phyloP scores from a whole-genome alignment of 2,113 vertebrate genomes.

The Gavialis gangeticus region DNA sequence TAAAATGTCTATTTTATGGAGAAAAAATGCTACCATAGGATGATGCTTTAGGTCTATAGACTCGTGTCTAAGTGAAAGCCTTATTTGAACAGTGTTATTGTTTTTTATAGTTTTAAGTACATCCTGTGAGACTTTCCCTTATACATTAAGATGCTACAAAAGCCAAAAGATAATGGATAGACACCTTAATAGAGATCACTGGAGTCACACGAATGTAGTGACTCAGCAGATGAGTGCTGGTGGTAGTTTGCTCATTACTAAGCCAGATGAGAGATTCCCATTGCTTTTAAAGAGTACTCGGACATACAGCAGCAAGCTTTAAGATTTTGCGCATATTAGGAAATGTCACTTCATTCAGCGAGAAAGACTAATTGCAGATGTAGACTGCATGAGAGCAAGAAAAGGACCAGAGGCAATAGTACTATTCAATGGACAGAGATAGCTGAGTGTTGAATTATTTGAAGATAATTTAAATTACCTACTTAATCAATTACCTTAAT shows the following conservation, averaged over 20 bases:
- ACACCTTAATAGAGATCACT: neutral
- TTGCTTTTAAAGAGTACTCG: fast-evolving
- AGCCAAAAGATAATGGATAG: neutral
- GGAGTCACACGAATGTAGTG: neutral
- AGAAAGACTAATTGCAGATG: neutral
- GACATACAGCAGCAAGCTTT: neutral
- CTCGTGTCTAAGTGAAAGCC: neutral
- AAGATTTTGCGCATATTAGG: neutral
- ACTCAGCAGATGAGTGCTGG: neutral
- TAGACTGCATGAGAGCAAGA: neutral
- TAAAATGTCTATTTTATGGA: neutral
- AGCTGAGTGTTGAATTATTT: neutral
- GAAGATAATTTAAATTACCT: neutral
- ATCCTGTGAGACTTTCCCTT: neutral
- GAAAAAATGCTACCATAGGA: neutral
- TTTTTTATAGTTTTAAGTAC: neutral
- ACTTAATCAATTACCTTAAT: neutral
- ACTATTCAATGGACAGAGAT: neutral
- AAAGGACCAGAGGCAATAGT: neutral
- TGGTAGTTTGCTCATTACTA: neutral
- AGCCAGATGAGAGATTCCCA: neutral
- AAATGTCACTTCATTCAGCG: neutral
- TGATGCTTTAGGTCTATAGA: neutral
- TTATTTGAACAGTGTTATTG: neutral
- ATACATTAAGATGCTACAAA: neutral